Evolutionary conservation across 2,888 invertebrate genomes (phyloP).

Genomic region (Heliconius erato): DNA sequence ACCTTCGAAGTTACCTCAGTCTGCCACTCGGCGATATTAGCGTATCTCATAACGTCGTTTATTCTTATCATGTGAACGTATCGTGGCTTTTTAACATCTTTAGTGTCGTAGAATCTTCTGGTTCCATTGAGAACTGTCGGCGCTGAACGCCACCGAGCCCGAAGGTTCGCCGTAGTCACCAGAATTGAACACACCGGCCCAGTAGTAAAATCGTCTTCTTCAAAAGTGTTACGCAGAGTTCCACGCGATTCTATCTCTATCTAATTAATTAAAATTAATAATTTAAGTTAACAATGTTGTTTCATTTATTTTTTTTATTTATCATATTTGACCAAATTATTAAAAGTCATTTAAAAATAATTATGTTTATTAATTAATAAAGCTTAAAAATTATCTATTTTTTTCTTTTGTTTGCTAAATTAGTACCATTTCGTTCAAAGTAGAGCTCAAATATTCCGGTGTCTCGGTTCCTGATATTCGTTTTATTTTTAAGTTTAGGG

Average conservation of each 20-base stretch:
- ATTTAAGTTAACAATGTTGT: neutral
- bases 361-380: neutral
- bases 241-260: conserved; percentile 74
- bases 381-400: neutral
- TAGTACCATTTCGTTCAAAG: conserved; percentile 72
- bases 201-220: conserved; percentile 70
- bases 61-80: conserved; percentile 75
- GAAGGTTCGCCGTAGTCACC: conserved; percentile 71
- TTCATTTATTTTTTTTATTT: neutral
- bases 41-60: conserved; percentile 77
- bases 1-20: conserved; percentile 1
- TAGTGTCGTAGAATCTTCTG: conserved; percentile 64
- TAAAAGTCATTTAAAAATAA: neutral
- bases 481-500: conserved; percentile 60
- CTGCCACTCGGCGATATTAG: conserved; percentile 51
- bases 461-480: conserved; percentile 65
- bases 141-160: conserved; percentile 76
- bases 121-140: conserved; percentile 80
- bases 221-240: conserved; percentile 75
- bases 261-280: conserved; percentile 55
- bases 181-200: conserved; percentile 65
- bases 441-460: conserved; percentile 58
- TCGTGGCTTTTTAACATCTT: conserved; percentile 57
- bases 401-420: neutral
- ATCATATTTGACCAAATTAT: neutral